Conservation (phyloP, 2,888 invertebrate species). For the Emmelina monodactyla region DNA sequence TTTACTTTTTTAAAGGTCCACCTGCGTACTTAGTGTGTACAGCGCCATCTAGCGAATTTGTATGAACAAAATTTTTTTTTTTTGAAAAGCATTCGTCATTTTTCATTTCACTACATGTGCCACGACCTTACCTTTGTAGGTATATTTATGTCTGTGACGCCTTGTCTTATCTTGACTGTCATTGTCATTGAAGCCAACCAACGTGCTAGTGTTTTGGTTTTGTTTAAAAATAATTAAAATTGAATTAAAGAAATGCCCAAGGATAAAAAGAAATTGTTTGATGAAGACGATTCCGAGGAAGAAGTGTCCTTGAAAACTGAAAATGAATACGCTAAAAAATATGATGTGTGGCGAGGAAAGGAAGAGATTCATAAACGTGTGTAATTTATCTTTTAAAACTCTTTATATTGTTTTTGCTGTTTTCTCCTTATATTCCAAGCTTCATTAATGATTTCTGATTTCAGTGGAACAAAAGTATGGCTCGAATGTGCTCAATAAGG, state of each 20-base stretch:
- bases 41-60: too few species aligned
- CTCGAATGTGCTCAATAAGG: constrained; percentile 50
- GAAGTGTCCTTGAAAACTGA: constrained; percentile 72
- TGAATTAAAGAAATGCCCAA: constrained; percentile 19
- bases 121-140: too few species aligned
- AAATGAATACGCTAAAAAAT: constrained; percentile 83
- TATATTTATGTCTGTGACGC: too few species aligned
- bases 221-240: constrained; percentile 1
- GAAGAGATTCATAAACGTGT: constrained; percentile 86
- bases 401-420: too few species aligned
- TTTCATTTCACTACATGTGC: too few species aligned
- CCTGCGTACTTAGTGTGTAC: too few species aligned
- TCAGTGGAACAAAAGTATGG: constrained; percentile 81
- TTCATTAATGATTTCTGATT: constrained; percentile 17
- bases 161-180: too few species aligned
- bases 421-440: too few species aligned
- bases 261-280: constrained; percentile 49
- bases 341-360: constrained; percentile 83
- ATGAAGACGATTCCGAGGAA: constrained; percentile 57
- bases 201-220: constrained; percentile 2
- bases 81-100: too few species aligned
- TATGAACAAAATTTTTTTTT: too few species aligned
- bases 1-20: too few species aligned
- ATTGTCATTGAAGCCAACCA: too few species aligned
- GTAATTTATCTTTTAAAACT: constrained; percentile 17